Evolutionary conservation across 2,113 vertebrate genomes (phyloP).

Genomic region (Falco punctatus): DNA sequence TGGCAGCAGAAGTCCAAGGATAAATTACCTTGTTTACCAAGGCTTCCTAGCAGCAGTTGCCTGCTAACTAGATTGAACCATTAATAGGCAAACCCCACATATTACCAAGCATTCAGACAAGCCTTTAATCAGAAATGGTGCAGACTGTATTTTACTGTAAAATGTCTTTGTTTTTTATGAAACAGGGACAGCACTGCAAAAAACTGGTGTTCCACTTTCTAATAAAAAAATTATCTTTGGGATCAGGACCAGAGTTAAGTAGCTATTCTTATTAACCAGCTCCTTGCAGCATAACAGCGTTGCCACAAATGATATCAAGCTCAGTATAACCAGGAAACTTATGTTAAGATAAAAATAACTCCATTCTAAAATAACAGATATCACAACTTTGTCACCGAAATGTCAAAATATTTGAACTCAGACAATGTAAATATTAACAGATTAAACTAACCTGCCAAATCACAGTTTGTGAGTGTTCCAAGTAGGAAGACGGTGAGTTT

Average conservation of each 20-base stretch:
- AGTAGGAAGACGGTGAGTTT: background rate
- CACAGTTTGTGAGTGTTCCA: background rate
- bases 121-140: background rate
- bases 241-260: background rate
- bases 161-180: background rate
- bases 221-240: background rate
- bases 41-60: background rate
- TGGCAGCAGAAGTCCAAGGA: background rate
- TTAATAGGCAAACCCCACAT: background rate
- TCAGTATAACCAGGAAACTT: background rate
- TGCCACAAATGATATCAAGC: conserved; percentile 4
- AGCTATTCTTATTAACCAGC: background rate
- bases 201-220: background rate
- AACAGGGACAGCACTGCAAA: background rate
- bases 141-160: background rate
- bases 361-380: background rate
- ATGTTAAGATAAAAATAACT: background rate
- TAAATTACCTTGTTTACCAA: conserved; percentile 17
- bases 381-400: background rate
- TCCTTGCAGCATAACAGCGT: background rate
- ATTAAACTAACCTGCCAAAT: conserved; percentile 23
- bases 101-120: background rate
- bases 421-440: conserved; percentile 41
- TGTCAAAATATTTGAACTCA: conserved; percentile 62
- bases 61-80: background rate